Base-by-base conservation (phyloP, 1,140 invertebrate species). In the Bombus pyrosoma region DNA sequence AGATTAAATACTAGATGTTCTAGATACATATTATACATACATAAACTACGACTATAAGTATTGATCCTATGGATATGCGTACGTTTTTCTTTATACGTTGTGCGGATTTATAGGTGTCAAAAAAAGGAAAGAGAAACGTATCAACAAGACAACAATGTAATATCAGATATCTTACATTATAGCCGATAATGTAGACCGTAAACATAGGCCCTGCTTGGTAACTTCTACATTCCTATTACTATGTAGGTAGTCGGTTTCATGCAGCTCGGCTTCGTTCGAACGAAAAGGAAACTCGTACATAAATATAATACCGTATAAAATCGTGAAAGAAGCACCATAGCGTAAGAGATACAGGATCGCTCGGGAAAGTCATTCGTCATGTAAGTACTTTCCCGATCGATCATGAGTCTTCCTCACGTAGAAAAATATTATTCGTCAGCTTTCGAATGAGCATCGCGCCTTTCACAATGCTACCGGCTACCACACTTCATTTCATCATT, bases 21-120 rank as follows among this genome's bases (percentile, higher is more conserved):
- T 89, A 90, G 69, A 87, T 90, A 90, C 88, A 90, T 87, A 90
- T 90, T 90, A 85, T 90, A 90, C 88, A 90, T 90, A 90, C 71
- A 90, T 77, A 57, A 87, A 75, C 86, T 90, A 90, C 83, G 66
- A 57, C 79, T 90, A 85, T 73, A 77, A 75, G 83, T 90, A 91
- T 85, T 80, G 78, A 91, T 79, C 86, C 91, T 93, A 93, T 88
- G 68, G 92, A 93, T 93, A 93, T 93, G 92, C 92, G 86, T 93
- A 90, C 86, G 77, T 91, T 81, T 89, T 79, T 73, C 47, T 57
- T 86, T 73, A 64, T 90, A 90, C 71, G 76, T 90, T 90, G 88
- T 90, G 83, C 83, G 87, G 76, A 86, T 90, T 91, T 80, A 88
- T 81, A 89, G 79, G 62, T 90, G 88, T 81, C 83, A 72, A 86